Percentiles rank a stretch among this genome's conserved stretches.
Conservation (phyloP, 2,797 vertebrate species). For the Yasuhikotakia modesta region DNA sequence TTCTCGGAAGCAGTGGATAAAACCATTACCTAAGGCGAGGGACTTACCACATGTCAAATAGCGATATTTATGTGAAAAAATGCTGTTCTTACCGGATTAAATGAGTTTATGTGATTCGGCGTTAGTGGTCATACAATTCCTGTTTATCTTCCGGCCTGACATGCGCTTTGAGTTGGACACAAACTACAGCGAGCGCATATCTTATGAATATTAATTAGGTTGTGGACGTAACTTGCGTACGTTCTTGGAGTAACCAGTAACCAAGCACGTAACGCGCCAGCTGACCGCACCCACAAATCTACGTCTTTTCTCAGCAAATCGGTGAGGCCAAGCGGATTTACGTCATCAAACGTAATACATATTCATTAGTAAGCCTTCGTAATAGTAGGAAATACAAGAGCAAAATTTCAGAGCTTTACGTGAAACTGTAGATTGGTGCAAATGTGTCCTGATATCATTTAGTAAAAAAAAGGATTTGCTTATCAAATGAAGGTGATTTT, state of each 20-base stretch:
- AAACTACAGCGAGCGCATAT: background rate
- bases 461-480: no score
- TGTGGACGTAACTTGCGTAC: background rate
- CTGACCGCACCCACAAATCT: background rate
- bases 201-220: conserved; percentile 15
- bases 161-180: conserved; percentile 10
- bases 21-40: background rate
- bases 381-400: background rate
- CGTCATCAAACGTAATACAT: background rate
- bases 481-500: no score
- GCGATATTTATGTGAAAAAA: background rate
- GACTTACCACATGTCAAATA: background rate
- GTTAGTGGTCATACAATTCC: conserved; percentile 1
- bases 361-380: background rate
- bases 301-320: background rate
- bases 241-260: background rate
- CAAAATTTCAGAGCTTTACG: background rate
- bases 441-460: no score
- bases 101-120: background rate
- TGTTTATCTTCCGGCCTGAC: conserved; percentile 19
- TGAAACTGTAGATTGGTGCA: no score
- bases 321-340: background rate
- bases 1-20: background rate
- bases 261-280: background rate
- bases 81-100: background rate